phyloP scores from a whole-genome alignment of 2,797 vertebrate species.

The Vultur gryphus region DNA sequence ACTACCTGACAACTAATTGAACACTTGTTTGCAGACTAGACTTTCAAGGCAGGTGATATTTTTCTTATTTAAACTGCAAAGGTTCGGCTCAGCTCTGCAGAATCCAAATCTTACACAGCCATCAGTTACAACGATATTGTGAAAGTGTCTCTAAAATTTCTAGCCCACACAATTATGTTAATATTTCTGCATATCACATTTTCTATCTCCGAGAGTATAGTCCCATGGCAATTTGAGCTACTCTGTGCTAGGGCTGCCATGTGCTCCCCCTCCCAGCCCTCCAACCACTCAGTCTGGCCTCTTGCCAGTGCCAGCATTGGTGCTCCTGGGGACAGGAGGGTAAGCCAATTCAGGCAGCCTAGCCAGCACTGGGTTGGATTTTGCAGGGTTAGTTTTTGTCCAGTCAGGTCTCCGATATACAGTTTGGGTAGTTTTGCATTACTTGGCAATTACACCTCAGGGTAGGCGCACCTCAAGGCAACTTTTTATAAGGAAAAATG shows the following conservation, averaged over 20 bases:
- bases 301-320: fast-evolving
- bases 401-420: neutral
- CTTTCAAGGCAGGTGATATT: neutral
- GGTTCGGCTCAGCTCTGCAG: neutral
- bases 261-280: neutral
- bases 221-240: neutral
- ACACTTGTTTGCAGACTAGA: neutral
- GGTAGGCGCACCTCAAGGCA: neutral
- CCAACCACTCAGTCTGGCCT: neutral
- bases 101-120: neutral
- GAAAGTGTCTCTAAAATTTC: neutral
- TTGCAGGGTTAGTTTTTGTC: neutral
- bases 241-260: neutral
- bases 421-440: neutral
- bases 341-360: neutral
- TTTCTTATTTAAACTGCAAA: neutral
- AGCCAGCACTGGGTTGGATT: neutral
- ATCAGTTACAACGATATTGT: neutral
- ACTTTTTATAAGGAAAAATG: neutral
- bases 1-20: neutral
- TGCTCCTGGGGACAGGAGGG: neutral
- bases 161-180: neutral
- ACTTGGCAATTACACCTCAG: neutral
- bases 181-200: neutral
- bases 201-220: neutral